A percentile compares a stretch with the other conserved stretches of the same genome.
Evolutionary conservation across 2,888 invertebrate species (phyloP).

Genomic region (Drosophila vallismaia): DNA sequence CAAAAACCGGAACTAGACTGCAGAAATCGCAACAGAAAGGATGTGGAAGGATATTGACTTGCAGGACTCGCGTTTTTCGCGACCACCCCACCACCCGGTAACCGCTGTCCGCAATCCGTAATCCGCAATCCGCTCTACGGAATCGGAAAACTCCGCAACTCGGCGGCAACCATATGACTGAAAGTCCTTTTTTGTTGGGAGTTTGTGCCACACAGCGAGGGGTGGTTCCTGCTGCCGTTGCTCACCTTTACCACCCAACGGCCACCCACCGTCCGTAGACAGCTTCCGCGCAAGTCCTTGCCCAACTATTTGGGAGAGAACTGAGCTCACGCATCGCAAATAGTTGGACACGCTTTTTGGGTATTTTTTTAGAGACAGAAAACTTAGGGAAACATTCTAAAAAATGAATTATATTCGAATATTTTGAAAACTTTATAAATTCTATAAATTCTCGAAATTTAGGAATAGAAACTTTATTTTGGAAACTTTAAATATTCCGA

Average conservation of each 20-base stretch:
- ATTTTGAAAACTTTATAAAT: not conserved
- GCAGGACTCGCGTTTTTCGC: constrained; percentile 17
- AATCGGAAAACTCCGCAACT: constrained; percentile 45
- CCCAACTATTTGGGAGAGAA: constrained; percentile 30
- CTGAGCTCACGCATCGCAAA: constrained; percentile 1
- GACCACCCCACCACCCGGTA: constrained; percentile 19
- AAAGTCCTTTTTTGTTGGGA: constrained; percentile 2
- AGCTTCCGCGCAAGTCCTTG: constrained; percentile 77
- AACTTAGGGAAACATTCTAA: no score
- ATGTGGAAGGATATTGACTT: not conserved
- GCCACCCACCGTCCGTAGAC: constrained; percentile 21
- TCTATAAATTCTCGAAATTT: no score
- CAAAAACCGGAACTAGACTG: not conserved
- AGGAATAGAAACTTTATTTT: no score
- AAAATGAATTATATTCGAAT: no score
- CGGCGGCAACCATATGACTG: constrained; percentile 48
- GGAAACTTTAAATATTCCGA: no score
- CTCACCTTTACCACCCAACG: not conserved
- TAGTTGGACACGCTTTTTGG: constrained; percentile 6
- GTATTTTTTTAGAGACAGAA: not conserved
- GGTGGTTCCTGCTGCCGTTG: constrained; percentile 5
- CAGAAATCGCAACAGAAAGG: not conserved
- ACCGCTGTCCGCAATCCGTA: constrained; percentile 14
- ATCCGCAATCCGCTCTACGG: constrained; percentile 20
- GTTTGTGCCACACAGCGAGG: not conserved